phyloP scores from a whole-genome alignment of 1,140 invertebrate species.

The Drosophila fuyamai region DNA sequence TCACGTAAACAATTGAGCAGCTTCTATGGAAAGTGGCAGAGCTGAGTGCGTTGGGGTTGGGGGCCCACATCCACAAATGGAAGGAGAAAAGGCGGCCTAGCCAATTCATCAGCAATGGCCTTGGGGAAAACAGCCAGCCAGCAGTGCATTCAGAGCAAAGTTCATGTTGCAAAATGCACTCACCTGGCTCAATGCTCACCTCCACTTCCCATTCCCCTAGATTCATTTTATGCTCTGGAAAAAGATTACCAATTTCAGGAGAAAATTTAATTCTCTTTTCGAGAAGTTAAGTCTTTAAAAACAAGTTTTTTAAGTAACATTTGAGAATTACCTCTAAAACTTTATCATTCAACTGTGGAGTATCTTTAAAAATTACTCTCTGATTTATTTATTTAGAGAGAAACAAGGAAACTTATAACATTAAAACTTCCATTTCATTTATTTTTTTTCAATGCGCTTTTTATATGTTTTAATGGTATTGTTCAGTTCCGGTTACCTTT shows the following conservation, averaged over 20 bases:
- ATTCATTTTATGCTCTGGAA: background rate
- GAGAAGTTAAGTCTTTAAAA: background rate
- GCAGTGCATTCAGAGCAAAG: slow-evolving; percentile 53
- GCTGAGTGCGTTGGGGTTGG: slow-evolving; percentile 2
- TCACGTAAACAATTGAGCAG: slow-evolving; percentile 82
- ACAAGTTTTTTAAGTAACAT: too few relatives aligned
- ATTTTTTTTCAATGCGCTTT: background rate
- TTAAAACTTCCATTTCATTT: too few relatives aligned
- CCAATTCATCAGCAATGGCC: slow-evolving; percentile 73
- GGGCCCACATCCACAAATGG: background rate
- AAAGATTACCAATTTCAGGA: background rate
- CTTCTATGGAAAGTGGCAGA: slow-evolving; percentile 32
- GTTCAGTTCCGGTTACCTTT: background rate
- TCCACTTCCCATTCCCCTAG: background rate
- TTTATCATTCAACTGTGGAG: too few relatives aligned
- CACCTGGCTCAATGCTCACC: slow-evolving; percentile 1
- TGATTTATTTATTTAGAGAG: too few relatives aligned
- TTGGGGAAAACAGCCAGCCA: slow-evolving; percentile 59
- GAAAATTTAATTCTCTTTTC: background rate
- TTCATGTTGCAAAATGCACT: slow-evolving; percentile 70
- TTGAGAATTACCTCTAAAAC: too few relatives aligned
- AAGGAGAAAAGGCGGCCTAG: slow-evolving; percentile 30
- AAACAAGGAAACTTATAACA: too few relatives aligned
- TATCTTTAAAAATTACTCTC: too few relatives aligned
- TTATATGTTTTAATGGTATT: background rate